Conservation (phyloP, 1,140 invertebrate genomes). For the Heliothis subflexa region DNA sequence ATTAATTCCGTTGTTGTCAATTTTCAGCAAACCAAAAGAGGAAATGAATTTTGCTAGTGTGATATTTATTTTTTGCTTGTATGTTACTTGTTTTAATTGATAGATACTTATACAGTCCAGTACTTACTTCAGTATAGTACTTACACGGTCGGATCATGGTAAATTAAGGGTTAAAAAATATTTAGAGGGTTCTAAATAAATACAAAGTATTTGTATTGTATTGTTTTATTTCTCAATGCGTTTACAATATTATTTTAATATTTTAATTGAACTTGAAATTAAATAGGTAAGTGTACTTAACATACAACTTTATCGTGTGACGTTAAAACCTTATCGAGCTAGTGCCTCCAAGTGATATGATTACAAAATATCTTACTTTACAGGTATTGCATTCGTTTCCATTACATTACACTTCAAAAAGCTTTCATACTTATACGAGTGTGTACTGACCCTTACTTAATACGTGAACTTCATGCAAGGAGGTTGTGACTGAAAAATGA, state of each 20-base stretch:
- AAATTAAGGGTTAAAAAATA: neutral
- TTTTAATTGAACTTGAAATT: slow-evolving; percentile 64
- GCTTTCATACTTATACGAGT: slow-evolving; percentile 3
- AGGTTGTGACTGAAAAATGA: slow-evolving; percentile 23
- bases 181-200: neutral
- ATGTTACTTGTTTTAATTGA: no score
- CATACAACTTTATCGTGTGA: slow-evolving; percentile 65
- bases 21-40: no score
- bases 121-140: no score
- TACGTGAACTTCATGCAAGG: slow-evolving; percentile 25
- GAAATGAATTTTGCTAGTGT: no score
- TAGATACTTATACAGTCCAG: no score
- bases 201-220: slow-evolving; percentile 54
- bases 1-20: no score
- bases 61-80: no score
- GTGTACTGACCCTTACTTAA: neutral
- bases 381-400: slow-evolving; percentile 65
- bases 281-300: slow-evolving; percentile 69
- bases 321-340: slow-evolving; percentile 70
- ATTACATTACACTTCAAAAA: slow-evolving; percentile 53
- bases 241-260: slow-evolving; percentile 63
- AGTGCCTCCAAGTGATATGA: slow-evolving; percentile 77
- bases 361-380: slow-evolving; percentile 67
- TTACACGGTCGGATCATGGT: neutral
- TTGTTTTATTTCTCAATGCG: slow-evolving; percentile 71